These are phyloP conservation scores for Epinephelus coioides DNA, from an alignment of 2,797 vertebrate species.

Conservation along the genomic window DNA sequence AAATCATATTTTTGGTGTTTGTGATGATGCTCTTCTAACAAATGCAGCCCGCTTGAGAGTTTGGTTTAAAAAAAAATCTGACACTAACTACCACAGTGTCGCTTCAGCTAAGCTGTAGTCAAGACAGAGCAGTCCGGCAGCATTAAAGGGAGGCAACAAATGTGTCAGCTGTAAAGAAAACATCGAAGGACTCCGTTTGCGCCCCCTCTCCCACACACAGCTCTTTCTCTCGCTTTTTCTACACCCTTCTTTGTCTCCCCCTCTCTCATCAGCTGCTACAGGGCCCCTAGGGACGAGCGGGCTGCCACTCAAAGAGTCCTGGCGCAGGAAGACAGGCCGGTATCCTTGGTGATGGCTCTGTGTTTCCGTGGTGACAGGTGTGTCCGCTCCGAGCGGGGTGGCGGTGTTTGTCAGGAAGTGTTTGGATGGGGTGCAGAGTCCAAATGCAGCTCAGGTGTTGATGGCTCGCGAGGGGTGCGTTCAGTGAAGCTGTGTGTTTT, in stretches of 20 bases:
- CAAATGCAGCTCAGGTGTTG: slow-evolving; percentile 77
- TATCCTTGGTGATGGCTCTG: slow-evolving; percentile 77
- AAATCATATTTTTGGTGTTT: slow-evolving; percentile 5
- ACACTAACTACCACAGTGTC: slow-evolving; percentile 18
- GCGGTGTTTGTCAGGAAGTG: slow-evolving; percentile 80
- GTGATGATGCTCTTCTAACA: not conserved
- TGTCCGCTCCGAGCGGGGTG: slow-evolving; percentile 76
- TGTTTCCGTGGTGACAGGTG: slow-evolving; percentile 82
- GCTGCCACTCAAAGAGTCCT: slow-evolving; percentile 69
- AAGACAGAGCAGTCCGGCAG: slow-evolving; percentile 44
- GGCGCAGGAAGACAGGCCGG: slow-evolving; percentile 69
- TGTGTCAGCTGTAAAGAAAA: slow-evolving; percentile 57
- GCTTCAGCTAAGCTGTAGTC: slow-evolving; percentile 41
- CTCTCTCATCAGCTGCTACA: slow-evolving; percentile 78
- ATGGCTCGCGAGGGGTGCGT: slow-evolving; percentile 58
- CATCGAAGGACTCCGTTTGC: slow-evolving; percentile 43
- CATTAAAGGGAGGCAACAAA: slow-evolving; percentile 53
- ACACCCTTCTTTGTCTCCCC: slow-evolving; percentile 70
- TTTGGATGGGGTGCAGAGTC: slow-evolving; percentile 68
- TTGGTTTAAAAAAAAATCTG: not conserved
- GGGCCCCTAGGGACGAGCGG: slow-evolving; percentile 72
- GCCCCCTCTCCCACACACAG: slow-evolving; percentile 42
- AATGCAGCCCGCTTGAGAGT: not conserved
- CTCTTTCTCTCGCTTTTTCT: slow-evolving; percentile 64
- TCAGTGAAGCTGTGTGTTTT: slow-evolving; percentile 64